These are phyloP conservation scores for Gila robusta DNA, from an alignment of 2,797 vertebrate genomes.

Conservation along the genomic window DNA sequence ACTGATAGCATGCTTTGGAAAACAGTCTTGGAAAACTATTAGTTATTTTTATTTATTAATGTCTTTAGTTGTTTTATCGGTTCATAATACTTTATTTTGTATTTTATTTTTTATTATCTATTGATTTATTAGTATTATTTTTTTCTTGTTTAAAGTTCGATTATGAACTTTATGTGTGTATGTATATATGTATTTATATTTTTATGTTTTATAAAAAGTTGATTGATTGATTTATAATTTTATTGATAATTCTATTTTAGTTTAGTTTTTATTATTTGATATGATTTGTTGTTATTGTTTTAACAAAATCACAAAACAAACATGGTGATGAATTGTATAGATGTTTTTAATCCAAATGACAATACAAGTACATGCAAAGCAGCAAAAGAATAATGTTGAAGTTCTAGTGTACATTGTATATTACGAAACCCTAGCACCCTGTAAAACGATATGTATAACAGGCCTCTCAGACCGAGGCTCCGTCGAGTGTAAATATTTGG, in stretches of 20 bases:
- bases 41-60: not conserved
- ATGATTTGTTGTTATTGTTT: not conserved
- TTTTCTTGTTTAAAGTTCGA: not conserved
- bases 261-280: not conserved
- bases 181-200: not conserved
- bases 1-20: not conserved
- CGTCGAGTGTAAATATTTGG: conserved; percentile 79
- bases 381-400: conserved; percentile 13
- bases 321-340: not conserved
- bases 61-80: not conserved
- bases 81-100: not conserved
- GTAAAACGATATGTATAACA: conserved; percentile 69
- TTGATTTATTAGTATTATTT: not conserved
- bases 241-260: not conserved
- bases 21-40: not conserved
- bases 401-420: conserved; percentile 45
- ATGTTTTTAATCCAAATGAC: not conserved
- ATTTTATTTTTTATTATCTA: not conserved
- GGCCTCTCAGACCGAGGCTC: conserved; percentile 66
- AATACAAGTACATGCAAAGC: not conserved
- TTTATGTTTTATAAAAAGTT: not conserved
- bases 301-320: not conserved
- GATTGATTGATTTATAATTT: not conserved
- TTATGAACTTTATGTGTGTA: not conserved
- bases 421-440: conserved; percentile 62